Percentiles rank a stretch among this genome's conserved stretches.
phyloP scores from a whole-genome alignment of 2,113 vertebrate genomes.

The Electrona antarctica region DNA sequence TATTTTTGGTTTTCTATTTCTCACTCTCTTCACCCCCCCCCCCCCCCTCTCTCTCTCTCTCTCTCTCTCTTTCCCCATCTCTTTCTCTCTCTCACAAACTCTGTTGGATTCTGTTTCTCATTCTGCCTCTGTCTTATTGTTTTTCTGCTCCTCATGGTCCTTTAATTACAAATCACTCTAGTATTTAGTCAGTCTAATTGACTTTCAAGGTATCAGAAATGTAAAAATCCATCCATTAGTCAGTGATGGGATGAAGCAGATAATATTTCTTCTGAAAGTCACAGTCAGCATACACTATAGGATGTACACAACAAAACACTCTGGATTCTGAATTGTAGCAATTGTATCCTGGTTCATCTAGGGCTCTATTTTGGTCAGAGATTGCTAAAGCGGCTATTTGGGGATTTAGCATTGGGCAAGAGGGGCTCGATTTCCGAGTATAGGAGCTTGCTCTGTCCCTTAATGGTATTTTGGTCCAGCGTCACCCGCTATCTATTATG shows the following conservation, averaged over 20 bases:
- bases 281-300: too few species aligned
- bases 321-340: too few species aligned
- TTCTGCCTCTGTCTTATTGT: conserved; percentile 5
- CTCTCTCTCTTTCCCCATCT: conserved; percentile 3
- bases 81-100: conserved; percentile 9
- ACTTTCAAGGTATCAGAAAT: conserved; percentile 66
- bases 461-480: too few species aligned
- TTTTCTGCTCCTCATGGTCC: conserved; percentile 51
- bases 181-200: conserved; percentile 70
- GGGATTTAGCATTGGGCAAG: too few species aligned
- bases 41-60: conserved; percentile 51
- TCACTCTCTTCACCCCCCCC: conserved; percentile 4
- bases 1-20: conserved; percentile 69
- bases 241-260: conserved; percentile 50
- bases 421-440: too few species aligned
- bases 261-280: neutral
- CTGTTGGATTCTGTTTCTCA: conserved; percentile 23
- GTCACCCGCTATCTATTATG: too few species aligned
- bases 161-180: conserved; percentile 72
- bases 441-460: too few species aligned
- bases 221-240: conserved; percentile 49
- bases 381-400: too few species aligned
- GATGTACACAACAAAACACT: too few species aligned
- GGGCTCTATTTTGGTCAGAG: too few species aligned
- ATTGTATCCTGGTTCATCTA: too few species aligned